Evolutionary conservation across 2,113 vertebrate genomes (phyloP), one percentile per base, ranked within the genome.

Genomic region (Formicarius rufipectus): DNA sequence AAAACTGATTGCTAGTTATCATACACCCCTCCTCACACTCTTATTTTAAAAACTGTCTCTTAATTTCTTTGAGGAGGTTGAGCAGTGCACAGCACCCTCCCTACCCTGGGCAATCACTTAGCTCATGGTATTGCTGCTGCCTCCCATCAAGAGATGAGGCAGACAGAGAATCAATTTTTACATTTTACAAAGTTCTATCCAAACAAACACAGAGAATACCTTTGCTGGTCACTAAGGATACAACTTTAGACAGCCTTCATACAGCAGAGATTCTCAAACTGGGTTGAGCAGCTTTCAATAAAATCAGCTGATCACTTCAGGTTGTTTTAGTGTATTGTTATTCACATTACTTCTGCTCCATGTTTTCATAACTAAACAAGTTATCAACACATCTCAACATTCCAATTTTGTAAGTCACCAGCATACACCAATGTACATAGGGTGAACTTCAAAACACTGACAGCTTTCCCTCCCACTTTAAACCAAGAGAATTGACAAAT

Each of bases 21-120:
- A 83, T 12, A 27, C 28, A 53, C 9, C 1, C 1, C 3, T 7
- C 7, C 27, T n/a, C 20, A n/a, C 4, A 21, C 13, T 7, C 5
- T 69, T 49, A 39, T 81, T 87, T 91, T 66, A 95, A 28, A 9
- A 76, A 40, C 1, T 47, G 19, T 14, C 18, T 42, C 49, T 45
- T 67, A 27, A 81, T 74, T 84, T 66, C 39, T 53, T 45, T 3
- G 1, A 45, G 33, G 37, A 40, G 4, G 14, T 23, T 18, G 19
- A 64, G 18, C 20, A 24, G 14, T 27, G 66, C 3, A 2, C 28
- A 50, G 17, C 24, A 20, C 28, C 40, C 56, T 77, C 20, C 47
- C 47, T 77, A 40, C 9, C 24, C 22, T 37, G 33, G 45, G 14
- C 47, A 45, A 31, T 28, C 69, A 40, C 52, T 14, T 35, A 35